Conservation (phyloP, 2,113 vertebrate species). For the Tylochromis polylepis region DNA sequence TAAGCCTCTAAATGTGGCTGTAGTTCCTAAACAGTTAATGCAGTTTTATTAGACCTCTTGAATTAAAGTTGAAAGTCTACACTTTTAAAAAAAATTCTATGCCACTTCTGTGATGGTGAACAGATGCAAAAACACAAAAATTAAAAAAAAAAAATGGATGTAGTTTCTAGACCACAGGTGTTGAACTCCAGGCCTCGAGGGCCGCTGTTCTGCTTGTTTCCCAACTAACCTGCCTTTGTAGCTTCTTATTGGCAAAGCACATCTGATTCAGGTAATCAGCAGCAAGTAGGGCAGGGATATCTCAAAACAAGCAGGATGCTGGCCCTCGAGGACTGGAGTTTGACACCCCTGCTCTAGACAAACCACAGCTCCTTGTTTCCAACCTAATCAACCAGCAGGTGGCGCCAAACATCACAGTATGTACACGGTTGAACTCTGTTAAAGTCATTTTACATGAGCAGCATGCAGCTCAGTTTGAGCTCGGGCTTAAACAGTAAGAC, state of each 20-base stretch:
- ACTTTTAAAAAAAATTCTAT: background rate
- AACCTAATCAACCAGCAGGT: constrained; percentile 4
- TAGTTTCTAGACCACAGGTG: too few species aligned
- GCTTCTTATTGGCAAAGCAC: too few species aligned
- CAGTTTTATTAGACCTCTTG: background rate
- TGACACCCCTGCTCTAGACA: too few species aligned
- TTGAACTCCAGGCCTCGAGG: too few species aligned
- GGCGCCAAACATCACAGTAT: background rate
- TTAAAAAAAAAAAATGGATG: background rate
- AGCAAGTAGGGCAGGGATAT: too few species aligned
- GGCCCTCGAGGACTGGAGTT: too few species aligned
- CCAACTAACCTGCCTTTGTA: too few species aligned
- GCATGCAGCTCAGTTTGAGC: background rate
- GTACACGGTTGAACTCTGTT: background rate
- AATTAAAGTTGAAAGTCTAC: background rate
- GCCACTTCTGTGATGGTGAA: background rate
- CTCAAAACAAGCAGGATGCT: too few species aligned
- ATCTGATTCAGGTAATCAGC: too few species aligned
- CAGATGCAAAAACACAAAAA: rapidly evolving
- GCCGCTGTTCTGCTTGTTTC: too few species aligned
- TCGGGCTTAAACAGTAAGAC: background rate
- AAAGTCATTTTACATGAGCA: background rate
- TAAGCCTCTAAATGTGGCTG: background rate
- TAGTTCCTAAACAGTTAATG: background rate
- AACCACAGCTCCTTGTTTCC: background rate